phyloP scores from a whole-genome alignment of 2,113 vertebrate species.

The Misgurnus anguillicaudatus region DNA sequence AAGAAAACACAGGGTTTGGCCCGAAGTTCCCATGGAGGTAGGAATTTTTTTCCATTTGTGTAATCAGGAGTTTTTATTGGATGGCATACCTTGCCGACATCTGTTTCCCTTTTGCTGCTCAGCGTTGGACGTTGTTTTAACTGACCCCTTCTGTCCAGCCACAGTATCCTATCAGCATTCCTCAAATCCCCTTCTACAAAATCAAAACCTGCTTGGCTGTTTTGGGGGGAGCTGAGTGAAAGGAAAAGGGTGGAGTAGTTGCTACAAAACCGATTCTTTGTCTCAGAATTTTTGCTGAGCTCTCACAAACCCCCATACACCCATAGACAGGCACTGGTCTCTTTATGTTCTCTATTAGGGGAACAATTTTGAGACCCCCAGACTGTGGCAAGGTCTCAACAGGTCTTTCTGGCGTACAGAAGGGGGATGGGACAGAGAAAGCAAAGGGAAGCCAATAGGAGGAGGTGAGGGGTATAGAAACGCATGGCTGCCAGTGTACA shows the following conservation, averaged over 20 bases:
- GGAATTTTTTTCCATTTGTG: constrained; percentile 39
- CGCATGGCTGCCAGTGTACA: constrained; percentile 52
- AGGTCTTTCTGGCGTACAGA: neutral
- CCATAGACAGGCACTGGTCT: too few relatives aligned
- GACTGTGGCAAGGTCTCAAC: neutral
- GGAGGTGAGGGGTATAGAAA: constrained; percentile 23
- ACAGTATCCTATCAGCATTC: constrained; percentile 25
- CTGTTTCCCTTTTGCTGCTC: constrained; percentile 43
- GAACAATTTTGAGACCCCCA: constrained; percentile 2
- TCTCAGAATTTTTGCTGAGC: constrained; percentile 13
- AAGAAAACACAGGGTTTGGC: neutral
- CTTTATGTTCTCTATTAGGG: neutral
- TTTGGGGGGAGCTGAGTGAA: constrained; percentile 25
- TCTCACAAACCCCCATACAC: neutral
- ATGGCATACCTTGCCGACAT: constrained; percentile 46
- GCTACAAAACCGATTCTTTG: constrained; percentile 5
- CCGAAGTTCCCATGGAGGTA: constrained; percentile 17
- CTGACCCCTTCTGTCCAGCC: constrained; percentile 21
- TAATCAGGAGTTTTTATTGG: constrained; percentile 43
- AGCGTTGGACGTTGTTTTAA: neutral
- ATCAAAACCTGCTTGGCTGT: neutral
- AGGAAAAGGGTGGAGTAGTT: constrained; percentile 30
- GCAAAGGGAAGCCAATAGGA: neutral
- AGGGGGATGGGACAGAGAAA: neutral
- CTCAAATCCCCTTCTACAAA: constrained; percentile 3